Conservation (phyloP, 2,113 vertebrate genomes). For the Cochlearius cochlearius region DNA sequence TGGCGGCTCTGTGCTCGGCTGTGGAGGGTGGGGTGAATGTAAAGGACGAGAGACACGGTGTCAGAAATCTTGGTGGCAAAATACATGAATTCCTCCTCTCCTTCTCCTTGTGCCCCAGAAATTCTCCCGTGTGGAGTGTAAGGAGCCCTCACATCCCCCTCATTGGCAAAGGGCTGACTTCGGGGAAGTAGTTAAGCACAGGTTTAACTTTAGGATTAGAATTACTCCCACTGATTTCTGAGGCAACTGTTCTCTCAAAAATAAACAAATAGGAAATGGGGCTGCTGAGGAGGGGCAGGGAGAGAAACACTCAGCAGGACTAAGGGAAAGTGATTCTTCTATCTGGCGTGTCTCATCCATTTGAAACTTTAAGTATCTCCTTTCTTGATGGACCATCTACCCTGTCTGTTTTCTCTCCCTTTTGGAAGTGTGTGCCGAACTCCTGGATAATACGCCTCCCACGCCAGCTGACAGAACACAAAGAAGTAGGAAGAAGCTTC, state of each 20-base stretch:
- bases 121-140: accelerated
- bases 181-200: background rate
- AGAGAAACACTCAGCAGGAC: background rate
- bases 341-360: background rate
- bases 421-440: conserved; percentile 1
- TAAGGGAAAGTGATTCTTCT: background rate
- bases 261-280: background rate
- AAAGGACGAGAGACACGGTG: background rate
- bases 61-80: background rate
- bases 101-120: background rate
- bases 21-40: background rate
- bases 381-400: background rate
- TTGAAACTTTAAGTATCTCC: background rate
- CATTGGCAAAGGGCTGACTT: background rate
- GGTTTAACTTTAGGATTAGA: background rate
- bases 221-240: background rate
- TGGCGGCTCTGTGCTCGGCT: background rate
- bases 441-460: conserved; percentile 29
- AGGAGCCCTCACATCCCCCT: background rate
- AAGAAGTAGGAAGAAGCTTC: background rate
- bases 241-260: background rate
- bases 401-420: background rate
- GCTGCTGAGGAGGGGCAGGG: background rate
- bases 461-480: conserved; percentile 14
- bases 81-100: accelerated